Evolutionary conservation across 2,113 vertebrate species (phyloP), one percentile per base, ranked within the genome.

Genomic region (Oncorhynchus kisutch): DNA sequence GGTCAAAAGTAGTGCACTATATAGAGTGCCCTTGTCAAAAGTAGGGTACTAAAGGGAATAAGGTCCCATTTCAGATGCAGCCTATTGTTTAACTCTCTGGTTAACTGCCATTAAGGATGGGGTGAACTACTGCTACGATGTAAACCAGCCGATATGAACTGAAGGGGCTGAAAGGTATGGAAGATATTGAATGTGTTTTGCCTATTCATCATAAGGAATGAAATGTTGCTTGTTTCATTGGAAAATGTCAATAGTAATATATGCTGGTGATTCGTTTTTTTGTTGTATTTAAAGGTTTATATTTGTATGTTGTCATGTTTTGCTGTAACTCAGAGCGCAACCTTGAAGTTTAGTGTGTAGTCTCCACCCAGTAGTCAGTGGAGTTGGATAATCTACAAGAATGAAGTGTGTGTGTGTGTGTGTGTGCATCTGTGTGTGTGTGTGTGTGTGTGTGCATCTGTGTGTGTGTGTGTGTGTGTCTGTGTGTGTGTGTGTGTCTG

Each of bases 261-360:
- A 82, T 85, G 87, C 83, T 81, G 84, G 79, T 85, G 90, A 88
- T 87, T 76, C 60, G 82, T 89, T 90, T 81, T 83, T 88, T 83
- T 88, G 88, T 82, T 88, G 89, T 87, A 91, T 89, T 86, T 84
- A 82, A 86, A 75, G 83, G 74, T 80, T 67, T 81, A 81, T 90
- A 80, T 81, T 67, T 83, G 82, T 90, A 72, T 75, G 83, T 84
- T 18, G 81, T 88, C 82, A 85, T 67, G 14, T 66, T 77, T 82
- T 77, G 54, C 69, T 80, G 34, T 74, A 72, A 75, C 75, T 73
- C 25, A 18, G 71, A 87, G 74, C 13, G 66, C 85, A 82, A 74
- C 31, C 34, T 45, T 45, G 72, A 64, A 54, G n/a, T 62, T 71
- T 25, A 54, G n/a, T 29, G 78, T 76, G 49, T 76, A 49, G n/a